phyloP scores from a whole-genome alignment of 2,888 invertebrate species.

The Tetheella fluctuosa region DNA sequence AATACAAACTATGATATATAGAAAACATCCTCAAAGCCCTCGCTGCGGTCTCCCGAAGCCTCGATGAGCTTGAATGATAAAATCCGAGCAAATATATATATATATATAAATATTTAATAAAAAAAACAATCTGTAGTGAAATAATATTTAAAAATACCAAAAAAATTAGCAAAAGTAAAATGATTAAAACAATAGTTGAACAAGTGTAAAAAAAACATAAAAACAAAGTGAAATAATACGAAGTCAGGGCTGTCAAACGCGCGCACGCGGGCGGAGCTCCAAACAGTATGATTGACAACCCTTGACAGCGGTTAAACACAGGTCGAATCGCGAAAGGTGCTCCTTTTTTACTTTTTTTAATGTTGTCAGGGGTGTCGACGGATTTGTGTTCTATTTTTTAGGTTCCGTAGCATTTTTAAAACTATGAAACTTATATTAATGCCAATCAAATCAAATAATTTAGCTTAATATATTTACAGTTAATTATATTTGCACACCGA shows the following conservation, averaged over 20 bases:
- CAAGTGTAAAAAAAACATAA: slow-evolving; percentile 25
- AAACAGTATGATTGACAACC: slow-evolving; percentile 70
- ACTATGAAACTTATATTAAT: neutral
- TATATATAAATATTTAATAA: too few relatives aligned
- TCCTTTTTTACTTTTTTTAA: slow-evolving; percentile 48
- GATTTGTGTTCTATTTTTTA: slow-evolving; percentile 24
- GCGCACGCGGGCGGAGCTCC: slow-evolving; percentile 48
- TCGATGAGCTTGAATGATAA: too few relatives aligned
- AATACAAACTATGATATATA: too few relatives aligned
- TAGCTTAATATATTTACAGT: too few relatives aligned
- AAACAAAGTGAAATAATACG: slow-evolving; percentile 2
- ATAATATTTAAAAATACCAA: neutral
- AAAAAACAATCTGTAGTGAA: too few relatives aligned
- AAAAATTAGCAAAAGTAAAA: slow-evolving; percentile 26
- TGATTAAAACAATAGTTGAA: slow-evolving; percentile 35
- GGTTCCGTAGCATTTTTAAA: slow-evolving; percentile 48
- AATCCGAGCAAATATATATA: too few relatives aligned
- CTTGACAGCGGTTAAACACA: slow-evolving; percentile 79
- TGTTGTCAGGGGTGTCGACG: slow-evolving; percentile 36
- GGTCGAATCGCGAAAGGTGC: slow-evolving; percentile 78
- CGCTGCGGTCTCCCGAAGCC: too few relatives aligned
- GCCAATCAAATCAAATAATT: neutral
- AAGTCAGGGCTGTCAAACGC: slow-evolving; percentile 51
- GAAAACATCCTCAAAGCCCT: too few relatives aligned
- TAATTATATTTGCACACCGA: too few relatives aligned